These are phyloP conservation scores for Drosophila repleta DNA, from an alignment of 1,140 invertebrate species.

Conservation along the genomic window DNA sequence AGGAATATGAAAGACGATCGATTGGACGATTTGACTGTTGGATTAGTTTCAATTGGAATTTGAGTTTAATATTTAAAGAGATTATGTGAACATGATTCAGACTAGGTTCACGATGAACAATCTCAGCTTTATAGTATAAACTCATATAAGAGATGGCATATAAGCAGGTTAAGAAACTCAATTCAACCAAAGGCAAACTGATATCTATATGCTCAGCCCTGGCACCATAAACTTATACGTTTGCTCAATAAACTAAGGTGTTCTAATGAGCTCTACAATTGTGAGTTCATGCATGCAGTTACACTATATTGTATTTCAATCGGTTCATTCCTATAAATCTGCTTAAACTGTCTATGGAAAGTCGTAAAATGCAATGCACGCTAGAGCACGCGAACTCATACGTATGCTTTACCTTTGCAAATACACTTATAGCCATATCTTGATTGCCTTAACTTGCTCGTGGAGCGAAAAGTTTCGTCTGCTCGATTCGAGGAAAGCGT, in stretches of 20 bases:
- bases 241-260: too few species aligned
- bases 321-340: slow-evolving; percentile 5
- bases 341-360: slow-evolving; percentile 16
- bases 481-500: slow-evolving; percentile 10
- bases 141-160: too few species aligned
- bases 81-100: too few species aligned
- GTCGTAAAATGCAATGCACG: slow-evolving; percentile 15
- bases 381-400: not conserved
- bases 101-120: too few species aligned
- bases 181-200: too few species aligned
- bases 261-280: not conserved
- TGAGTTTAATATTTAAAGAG: too few species aligned
- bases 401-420: slow-evolving; percentile 1
- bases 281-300: not conserved
- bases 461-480: slow-evolving; percentile 1
- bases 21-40: too few species aligned
- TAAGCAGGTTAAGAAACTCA: too few species aligned
- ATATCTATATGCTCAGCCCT: too few species aligned
- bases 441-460: slow-evolving; percentile 3
- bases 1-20: too few species aligned
- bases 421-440: slow-evolving; percentile 14
- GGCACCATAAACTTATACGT: not conserved
- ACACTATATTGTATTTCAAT: not conserved
- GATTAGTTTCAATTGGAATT: too few species aligned
- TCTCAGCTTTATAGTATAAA: too few species aligned